These are phyloP conservation scores for Cephalotes varians DNA, from an alignment of 2,888 invertebrate species.

Conservation along the genomic window DNA sequence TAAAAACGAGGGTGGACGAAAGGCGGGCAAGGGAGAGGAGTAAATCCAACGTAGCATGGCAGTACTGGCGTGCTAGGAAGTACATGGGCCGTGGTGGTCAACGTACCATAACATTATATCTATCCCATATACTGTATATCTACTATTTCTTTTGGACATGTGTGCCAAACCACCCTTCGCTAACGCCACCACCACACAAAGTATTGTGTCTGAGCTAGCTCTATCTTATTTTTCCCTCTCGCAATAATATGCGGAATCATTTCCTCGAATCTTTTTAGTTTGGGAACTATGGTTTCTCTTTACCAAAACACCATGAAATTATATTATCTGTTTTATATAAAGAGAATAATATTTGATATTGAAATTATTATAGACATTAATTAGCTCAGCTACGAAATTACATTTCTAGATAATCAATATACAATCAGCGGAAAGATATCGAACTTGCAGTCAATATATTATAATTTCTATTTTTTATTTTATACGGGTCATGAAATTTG, in stretches of 20 bases:
- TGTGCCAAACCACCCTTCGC: constrained; percentile 72
- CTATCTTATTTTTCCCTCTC: constrained; percentile 68
- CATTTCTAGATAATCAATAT: not conserved
- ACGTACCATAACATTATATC: constrained; percentile 85
- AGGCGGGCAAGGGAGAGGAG: constrained; percentile 69
- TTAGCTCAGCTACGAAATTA: not conserved
- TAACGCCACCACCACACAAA: constrained; percentile 59
- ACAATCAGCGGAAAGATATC: not conserved
- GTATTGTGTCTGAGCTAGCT: constrained; percentile 70
- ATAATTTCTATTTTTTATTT: not conserved
- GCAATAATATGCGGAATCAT: constrained; percentile 71
- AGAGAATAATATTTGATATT: not conserved
- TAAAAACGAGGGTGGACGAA: constrained; percentile 71
- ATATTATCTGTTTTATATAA: constrained; percentile 16
- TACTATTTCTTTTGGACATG: constrained; percentile 81
- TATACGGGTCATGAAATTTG: not conserved
- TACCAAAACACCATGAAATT: not conserved
- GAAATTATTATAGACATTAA: not conserved
- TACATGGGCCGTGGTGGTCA: constrained; percentile 83
- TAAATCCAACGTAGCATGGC: constrained; percentile 80
- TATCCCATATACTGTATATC: constrained; percentile 79
- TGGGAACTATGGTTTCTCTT: not conserved
- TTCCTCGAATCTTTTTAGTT: constrained; percentile 51
- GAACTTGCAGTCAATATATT: not conserved
- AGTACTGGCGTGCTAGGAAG: constrained; percentile 72